Percentiles rank a stretch among this genome's conserved stretches.
phyloP scores from a whole-genome alignment of 2,888 invertebrate species.

The Oligia latruncula region DNA sequence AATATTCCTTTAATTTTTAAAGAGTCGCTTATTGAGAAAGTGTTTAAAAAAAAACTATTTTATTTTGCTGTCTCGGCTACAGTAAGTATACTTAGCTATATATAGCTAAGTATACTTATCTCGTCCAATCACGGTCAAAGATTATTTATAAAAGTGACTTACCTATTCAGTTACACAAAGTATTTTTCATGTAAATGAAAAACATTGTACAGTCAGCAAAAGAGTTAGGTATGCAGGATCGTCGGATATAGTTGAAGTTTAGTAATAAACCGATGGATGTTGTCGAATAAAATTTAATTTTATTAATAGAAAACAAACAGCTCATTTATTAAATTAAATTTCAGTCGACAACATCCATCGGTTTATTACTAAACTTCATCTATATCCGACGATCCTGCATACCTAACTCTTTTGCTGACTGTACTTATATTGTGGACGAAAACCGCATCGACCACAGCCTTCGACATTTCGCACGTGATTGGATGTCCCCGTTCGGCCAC shows the following conservation, averaged over 20 bases:
- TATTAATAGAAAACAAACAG: too few species aligned
- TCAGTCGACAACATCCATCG: too few species aligned
- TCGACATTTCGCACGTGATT: slow-evolving; percentile 74
- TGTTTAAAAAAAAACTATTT: not conserved
- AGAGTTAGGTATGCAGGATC: too few species aligned
- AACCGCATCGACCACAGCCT: slow-evolving; percentile 77
- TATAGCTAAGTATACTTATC: too few species aligned
- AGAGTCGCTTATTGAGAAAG: not conserved
- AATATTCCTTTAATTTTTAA: slow-evolving; percentile 14
- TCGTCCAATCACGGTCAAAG: not conserved
- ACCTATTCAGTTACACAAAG: slow-evolving; percentile 9
- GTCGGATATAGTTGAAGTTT: too few species aligned
- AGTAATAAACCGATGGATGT: too few species aligned
- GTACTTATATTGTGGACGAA: slow-evolving; percentile 23
- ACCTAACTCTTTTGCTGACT: too few species aligned
- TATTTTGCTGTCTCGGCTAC: not conserved
- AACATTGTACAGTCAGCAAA: not conserved
- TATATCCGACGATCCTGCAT: too few species aligned
- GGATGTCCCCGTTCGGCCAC: slow-evolving; percentile 64
- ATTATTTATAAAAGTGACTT: not conserved
- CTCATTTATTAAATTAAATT: too few species aligned
- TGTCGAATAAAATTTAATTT: too few species aligned
- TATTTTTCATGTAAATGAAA: slow-evolving; percentile 24
- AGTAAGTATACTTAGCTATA: too few species aligned
- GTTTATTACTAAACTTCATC: too few species aligned